Percentiles rank a stretch among this genome's conserved stretches.
Conservation (phyloP, 2,113 vertebrate species). For the Ceratotherium simum region DNA sequence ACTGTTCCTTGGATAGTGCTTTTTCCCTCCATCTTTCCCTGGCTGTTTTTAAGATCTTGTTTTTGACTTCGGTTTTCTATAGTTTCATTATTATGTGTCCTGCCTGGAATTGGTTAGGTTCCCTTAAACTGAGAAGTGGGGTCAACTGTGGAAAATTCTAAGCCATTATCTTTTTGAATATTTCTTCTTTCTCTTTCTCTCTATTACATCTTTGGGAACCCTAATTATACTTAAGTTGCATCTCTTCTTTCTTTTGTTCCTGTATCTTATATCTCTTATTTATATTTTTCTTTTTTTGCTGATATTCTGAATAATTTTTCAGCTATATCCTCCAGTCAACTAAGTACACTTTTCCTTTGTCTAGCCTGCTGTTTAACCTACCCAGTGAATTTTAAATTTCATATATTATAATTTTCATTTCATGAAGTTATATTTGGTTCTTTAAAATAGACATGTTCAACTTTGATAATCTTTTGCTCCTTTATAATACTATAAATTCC, state of each 20-base stretch:
- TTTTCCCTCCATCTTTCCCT: background rate
- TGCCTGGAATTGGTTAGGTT: background rate
- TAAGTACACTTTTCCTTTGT: background rate
- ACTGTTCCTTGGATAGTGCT: background rate
- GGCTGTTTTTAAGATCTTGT: background rate
- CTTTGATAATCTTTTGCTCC: background rate
- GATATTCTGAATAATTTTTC: background rate
- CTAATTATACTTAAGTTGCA: background rate
- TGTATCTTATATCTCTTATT: background rate
- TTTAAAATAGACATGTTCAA: background rate
- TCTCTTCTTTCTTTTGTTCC: background rate
- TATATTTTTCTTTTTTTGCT: background rate
- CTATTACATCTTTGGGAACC: background rate
- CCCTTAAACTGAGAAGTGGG: background rate
- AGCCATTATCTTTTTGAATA: background rate
- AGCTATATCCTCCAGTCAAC: background rate
- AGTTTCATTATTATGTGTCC: background rate
- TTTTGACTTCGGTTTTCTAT: background rate
- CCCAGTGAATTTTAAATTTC: background rate
- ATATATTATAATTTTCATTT: background rate
- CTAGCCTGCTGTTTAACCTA: background rate
- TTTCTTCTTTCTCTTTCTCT: background rate
- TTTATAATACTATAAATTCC: background rate
- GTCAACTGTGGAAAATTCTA: background rate
- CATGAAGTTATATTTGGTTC: conserved; percentile 2